A percentile compares a stretch with the other conserved stretches of the same genome.
These are phyloP conservation scores for Vireo altiloquus DNA, from an alignment of 2,113 vertebrate species.

Conservation along the genomic window DNA sequence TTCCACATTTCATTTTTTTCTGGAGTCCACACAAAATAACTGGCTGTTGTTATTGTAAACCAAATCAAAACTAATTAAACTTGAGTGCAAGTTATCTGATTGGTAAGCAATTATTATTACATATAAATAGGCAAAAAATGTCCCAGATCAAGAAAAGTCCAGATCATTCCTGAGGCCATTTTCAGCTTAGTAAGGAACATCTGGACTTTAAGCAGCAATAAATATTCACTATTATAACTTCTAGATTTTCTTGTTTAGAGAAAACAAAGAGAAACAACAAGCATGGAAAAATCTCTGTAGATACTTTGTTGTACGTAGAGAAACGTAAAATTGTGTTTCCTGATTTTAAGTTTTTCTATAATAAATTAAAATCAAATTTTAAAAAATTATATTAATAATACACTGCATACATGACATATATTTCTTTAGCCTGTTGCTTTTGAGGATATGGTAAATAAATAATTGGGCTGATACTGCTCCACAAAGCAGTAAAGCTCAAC, in stretches of 20 bases:
- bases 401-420: accelerated
- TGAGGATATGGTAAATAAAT: neutral
- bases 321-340: neutral
- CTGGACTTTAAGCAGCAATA: neutral
- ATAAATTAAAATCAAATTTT: neutral
- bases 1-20: neutral
- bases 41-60: neutral
- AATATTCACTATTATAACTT: neutral
- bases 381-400: neutral
- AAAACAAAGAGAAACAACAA: neutral
- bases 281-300: accelerated
- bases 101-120: neutral
- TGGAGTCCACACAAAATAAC: neutral
- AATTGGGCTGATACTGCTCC: neutral
- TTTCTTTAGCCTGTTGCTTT: neutral
- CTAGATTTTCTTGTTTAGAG: neutral
- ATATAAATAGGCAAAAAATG: neutral
- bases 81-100: neutral
- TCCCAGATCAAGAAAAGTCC: neutral
- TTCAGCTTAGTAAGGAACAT: neutral
- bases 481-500: neutral
- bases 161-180: neutral
- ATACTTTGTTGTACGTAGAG: neutral
- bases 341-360: neutral
- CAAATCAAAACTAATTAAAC: neutral